phyloP scores from a whole-genome alignment of 2,888 invertebrate species.

The Ceraclea dissimilis region DNA sequence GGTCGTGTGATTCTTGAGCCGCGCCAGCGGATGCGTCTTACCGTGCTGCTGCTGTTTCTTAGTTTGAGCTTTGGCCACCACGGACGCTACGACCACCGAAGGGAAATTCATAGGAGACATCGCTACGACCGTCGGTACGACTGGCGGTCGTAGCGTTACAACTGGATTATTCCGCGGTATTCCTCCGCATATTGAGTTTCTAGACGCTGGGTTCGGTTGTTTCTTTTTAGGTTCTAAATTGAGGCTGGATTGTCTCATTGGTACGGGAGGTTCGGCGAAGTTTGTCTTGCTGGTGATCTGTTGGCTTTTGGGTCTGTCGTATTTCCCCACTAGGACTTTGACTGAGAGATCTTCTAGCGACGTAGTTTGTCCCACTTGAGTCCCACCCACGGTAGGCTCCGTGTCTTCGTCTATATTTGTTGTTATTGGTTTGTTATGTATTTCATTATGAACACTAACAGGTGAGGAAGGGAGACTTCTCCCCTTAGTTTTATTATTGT shows the following conservation, averaged over 20 bases:
- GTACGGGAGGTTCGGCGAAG: conserved; percentile 31
- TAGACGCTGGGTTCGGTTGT: conserved; percentile 23
- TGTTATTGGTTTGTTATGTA: conserved; percentile 29
- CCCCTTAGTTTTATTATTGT: conserved; percentile 35
- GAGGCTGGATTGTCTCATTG: conserved; percentile 33
- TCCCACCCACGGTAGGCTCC: conserved; percentile 27
- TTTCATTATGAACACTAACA: conserved; percentile 49
- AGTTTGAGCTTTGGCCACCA: conserved; percentile 63
- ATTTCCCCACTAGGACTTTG: conserved; percentile 66
- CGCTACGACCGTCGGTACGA: conserved; percentile 38
- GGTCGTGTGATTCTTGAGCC: conserved; percentile 65
- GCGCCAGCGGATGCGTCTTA: conserved; percentile 85
- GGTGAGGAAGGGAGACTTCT: conserved; percentile 57
- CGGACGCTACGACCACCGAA: conserved; percentile 54
- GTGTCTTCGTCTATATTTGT: conserved; percentile 18
- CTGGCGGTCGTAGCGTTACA: conserved; percentile 35
- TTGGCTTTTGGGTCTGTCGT: conserved; percentile 43
- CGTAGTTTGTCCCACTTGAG: conserved; percentile 27
- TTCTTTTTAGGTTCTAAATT: conserved; percentile 27
- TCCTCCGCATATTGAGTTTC: conserved; percentile 32
- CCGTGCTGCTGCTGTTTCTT: conserved; percentile 85
- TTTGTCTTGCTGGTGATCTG: conserved; percentile 27
- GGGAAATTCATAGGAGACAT: conserved; percentile 44
- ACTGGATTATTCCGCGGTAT: conserved; percentile 29
- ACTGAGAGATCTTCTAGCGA: conserved; percentile 61